Evolutionary conservation across 2,888 invertebrate species (phyloP).

Genomic region (Parthenolecanium corni): DNA sequence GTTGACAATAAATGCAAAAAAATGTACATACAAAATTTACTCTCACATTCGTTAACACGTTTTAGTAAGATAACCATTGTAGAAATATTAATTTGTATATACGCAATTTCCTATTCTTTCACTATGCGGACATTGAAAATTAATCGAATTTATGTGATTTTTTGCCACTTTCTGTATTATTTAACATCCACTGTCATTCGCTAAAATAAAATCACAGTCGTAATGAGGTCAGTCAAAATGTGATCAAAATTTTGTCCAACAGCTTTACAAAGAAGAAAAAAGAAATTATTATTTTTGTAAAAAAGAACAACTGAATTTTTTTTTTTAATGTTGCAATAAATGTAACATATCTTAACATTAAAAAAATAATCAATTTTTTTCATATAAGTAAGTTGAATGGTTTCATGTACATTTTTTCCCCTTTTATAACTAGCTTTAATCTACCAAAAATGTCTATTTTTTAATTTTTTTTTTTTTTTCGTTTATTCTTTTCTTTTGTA

Average conservation of each 20-base stretch:
- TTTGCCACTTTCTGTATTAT: too few species aligned
- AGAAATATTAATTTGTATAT: not conserved
- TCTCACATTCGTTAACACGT: conserved; percentile 5
- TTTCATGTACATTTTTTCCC: not conserved
- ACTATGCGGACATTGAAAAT: not conserved
- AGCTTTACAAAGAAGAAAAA: conserved; percentile 4
- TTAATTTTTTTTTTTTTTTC: conserved; percentile 19
- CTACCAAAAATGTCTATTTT: conserved; percentile 4
- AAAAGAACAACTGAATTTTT: not conserved
- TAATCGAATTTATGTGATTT: conserved; percentile 3
- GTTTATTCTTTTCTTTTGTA: not conserved
- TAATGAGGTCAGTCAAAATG: not conserved
- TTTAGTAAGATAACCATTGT: conserved; percentile 2
- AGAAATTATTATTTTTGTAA: not conserved
- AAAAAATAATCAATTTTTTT: conserved; percentile 6
- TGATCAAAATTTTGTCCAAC: conserved; percentile 2
- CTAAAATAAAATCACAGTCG: too few species aligned
- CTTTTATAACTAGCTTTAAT: too few species aligned
- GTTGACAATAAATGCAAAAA: conserved; percentile 20
- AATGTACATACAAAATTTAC: conserved; percentile 8
- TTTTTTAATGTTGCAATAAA: conserved; percentile 16
- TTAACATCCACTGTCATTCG: not conserved
- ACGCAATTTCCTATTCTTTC: too few species aligned
- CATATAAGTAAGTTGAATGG: conserved; percentile 5
- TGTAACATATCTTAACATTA: conserved; percentile 15